Conservation (phyloP, 2,797 vertebrate genomes). For the Tauraco hartlaubi region DNA sequence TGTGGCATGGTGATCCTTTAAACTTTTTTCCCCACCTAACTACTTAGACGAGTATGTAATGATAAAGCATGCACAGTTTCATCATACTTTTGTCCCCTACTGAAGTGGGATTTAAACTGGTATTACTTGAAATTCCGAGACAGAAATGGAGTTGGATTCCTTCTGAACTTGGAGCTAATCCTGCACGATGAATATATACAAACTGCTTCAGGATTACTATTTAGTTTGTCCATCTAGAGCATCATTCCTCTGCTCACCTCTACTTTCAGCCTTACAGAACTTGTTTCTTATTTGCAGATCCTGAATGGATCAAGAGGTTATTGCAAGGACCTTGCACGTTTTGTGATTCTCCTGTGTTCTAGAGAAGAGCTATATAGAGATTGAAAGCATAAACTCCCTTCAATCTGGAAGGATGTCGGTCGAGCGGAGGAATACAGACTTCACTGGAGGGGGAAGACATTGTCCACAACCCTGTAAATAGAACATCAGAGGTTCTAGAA, state of each 20-base stretch:
- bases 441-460: not conserved
- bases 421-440: not conserved
- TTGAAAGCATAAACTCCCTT: not conserved
- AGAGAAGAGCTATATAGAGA: slow-evolving; percentile 15
- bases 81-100: not conserved
- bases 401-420: not conserved
- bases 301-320: slow-evolving; percentile 95
- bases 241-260: not conserved
- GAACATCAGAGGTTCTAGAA: not conserved
- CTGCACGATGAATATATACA: not conserved
- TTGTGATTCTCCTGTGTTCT: slow-evolving; percentile 93
- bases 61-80: not conserved
- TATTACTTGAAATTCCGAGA: not conserved
- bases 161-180: not conserved
- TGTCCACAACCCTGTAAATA: not conserved
- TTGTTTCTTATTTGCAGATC: slow-evolving; percentile 83
- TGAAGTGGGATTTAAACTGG: not conserved
- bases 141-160: not conserved
- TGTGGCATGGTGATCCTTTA: not conserved
- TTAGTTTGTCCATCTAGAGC: not conserved
- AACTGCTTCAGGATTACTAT: not conserved
- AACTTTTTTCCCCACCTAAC: not conserved
- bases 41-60: not conserved
- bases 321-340: slow-evolving; percentile 91
- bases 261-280: not conserved